Conservation (phyloP, 2,797 vertebrate genomes). For the Alectoris magna region DNA sequence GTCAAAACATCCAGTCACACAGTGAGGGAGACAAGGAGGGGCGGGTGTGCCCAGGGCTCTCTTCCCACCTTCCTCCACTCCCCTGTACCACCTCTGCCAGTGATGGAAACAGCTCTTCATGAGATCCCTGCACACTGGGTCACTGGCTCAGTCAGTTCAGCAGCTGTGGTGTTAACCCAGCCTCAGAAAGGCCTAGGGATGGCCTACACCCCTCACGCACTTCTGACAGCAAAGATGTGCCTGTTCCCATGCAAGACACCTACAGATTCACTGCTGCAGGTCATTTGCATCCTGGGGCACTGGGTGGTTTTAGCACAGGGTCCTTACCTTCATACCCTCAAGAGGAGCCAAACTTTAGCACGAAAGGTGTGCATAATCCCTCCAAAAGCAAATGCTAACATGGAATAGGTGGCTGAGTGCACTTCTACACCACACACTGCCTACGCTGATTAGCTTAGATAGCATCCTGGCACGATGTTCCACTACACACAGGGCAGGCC, state of each 20-base stretch:
- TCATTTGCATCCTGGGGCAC: background rate
- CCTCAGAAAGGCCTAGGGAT: background rate
- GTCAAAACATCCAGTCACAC: conserved; percentile 20
- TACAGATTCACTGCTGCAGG: background rate
- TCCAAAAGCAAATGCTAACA: background rate
- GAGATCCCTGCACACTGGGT: background rate
- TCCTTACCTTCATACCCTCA: background rate
- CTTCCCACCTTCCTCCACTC: background rate
- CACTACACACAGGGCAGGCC: accelerated
- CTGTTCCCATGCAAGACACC: background rate
- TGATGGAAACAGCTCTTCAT: background rate
- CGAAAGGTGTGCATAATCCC: background rate
- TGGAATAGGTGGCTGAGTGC: background rate
- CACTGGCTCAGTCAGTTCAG: background rate
- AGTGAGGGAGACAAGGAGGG: background rate
- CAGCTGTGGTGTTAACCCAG: background rate
- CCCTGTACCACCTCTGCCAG: background rate
- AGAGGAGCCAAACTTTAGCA: background rate
- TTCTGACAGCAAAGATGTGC: background rate
- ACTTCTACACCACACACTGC: background rate
- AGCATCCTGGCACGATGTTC: accelerated
- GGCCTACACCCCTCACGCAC: background rate
- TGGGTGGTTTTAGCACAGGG: background rate
- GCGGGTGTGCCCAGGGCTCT: background rate
- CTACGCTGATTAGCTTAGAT: background rate